Base-by-base conservation (phyloP, 2,113 vertebrate genomes). In the Oreocharis arfaki region DNA sequence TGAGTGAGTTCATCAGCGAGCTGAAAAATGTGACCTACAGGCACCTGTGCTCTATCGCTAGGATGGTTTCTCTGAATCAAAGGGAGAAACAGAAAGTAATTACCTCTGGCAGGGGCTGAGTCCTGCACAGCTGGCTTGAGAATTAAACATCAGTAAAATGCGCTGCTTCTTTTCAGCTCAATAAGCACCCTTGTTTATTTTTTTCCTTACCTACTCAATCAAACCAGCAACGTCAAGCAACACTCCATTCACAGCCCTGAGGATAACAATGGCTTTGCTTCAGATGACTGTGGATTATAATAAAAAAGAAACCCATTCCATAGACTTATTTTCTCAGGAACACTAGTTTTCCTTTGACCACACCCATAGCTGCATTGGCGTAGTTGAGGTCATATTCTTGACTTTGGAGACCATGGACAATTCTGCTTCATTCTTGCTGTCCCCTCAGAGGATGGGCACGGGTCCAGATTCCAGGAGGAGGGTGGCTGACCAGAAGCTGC, bases 281-380 rank as follows among this genome's bases (percentile, higher is more conserved):
- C 73, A 46, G 13, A 2, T 21, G 7, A 16, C 6, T 49, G 0
- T 18, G 7, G 53, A 11, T 19, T 44, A 7, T 4, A 32, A 9
- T 26, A 12, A 44, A 56, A 17, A 11, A 7, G 5, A 20, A 2
- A 6, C 16, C 16, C 0, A 19, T 55, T 63, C 14, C 3, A 1
- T 35, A n/a, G 35, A 6, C 13, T 30, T 33, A 33, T 4, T 55
- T 67, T 27, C 6, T 27, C 19, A 46, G 56, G 3, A 24, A 3
- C 6, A 6, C 19, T 46, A 3, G 5, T 59, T 80, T 33, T 57
- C 8, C 16, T 64, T 44, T 57, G 6, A n/a, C 18, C 20, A 11
- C 23, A 21, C 16, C 20, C 21, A 11, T 3, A 49, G 12, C n/a
- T 73, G 7, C 23, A 19, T 24, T 23, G 47, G 3, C 1, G 4